Percentiles rank a stretch among this genome's conserved stretches.
phyloP scores from a whole-genome alignment of 2,888 invertebrate species.

The Junonia oenone region DNA sequence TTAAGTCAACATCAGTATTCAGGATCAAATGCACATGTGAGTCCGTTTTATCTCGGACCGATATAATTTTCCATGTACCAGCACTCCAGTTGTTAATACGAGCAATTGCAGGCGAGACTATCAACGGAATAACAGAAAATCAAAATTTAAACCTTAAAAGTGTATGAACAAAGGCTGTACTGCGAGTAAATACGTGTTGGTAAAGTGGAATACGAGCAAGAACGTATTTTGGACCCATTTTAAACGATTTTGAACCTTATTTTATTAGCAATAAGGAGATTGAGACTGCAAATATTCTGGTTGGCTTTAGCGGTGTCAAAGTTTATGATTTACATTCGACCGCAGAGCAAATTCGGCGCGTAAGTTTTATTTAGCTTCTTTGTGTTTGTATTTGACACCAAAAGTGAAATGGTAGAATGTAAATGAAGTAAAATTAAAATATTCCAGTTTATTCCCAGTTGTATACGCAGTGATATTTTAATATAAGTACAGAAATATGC shows the following conservation, averaged over 20 bases:
- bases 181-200: background rate
- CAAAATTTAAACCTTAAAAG: background rate
- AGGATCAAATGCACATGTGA: constrained; percentile 12
- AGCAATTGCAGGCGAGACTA: background rate
- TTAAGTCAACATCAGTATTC: constrained; percentile 11
- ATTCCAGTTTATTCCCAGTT: background rate
- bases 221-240: background rate
- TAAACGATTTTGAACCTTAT: background rate
- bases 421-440: background rate
- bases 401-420: background rate
- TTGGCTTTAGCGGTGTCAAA: constrained; percentile 1
- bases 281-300: background rate
- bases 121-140: background rate
- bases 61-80: constrained; percentile 10
- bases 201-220: background rate
- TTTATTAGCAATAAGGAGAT: background rate
- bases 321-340: constrained; percentile 7
- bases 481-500: background rate
- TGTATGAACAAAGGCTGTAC: background rate
- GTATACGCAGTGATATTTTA: background rate
- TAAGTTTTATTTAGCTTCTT: constrained; percentile 13
- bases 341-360: background rate
- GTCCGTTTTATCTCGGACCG: constrained; percentile 8
- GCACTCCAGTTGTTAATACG: background rate
- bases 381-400: background rate